phyloP scores from a whole-genome alignment of 2,113 vertebrate species.

The Mesitornis unicolor region DNA sequence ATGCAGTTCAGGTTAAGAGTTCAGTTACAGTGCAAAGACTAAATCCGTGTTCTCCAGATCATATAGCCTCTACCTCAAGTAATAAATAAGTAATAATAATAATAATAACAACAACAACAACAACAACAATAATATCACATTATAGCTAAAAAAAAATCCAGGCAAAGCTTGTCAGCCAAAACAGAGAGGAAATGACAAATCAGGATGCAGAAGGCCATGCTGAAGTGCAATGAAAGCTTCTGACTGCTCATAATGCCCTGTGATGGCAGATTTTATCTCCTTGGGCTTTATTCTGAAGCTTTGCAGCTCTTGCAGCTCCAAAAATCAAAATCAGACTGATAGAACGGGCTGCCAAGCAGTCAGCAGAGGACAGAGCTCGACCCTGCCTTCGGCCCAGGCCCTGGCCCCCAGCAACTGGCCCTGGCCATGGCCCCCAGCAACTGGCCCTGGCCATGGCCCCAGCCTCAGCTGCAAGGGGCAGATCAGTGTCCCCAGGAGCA shows the following conservation, averaged over 20 bases:
- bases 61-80: not conserved
- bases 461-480: rapidly evolving
- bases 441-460: rapidly evolving
- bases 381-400: no score
- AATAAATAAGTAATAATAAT: not conserved
- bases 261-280: not conserved
- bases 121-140: not conserved
- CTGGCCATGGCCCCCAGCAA: no score
- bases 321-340: rapidly evolving
- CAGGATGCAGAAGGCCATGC: not conserved
- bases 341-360: no score
- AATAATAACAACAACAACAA: not conserved
- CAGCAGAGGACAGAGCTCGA: no score
- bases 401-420: no score
- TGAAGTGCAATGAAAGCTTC: not conserved
- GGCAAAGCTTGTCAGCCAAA: not conserved
- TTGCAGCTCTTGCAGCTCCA: not conserved
- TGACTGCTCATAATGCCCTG: rapidly evolving
- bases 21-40: slow-evolving; percentile 1
- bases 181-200: not conserved
- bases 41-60: not conserved
- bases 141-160: not conserved
- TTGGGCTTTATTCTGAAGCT: rapidly evolving
- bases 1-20: slow-evolving; percentile 33
- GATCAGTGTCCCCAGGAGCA: rapidly evolving